Evolutionary conservation across 2,797 vertebrate genomes (phyloP).

Genomic region (Brachyrhaphis roseni): DNA sequence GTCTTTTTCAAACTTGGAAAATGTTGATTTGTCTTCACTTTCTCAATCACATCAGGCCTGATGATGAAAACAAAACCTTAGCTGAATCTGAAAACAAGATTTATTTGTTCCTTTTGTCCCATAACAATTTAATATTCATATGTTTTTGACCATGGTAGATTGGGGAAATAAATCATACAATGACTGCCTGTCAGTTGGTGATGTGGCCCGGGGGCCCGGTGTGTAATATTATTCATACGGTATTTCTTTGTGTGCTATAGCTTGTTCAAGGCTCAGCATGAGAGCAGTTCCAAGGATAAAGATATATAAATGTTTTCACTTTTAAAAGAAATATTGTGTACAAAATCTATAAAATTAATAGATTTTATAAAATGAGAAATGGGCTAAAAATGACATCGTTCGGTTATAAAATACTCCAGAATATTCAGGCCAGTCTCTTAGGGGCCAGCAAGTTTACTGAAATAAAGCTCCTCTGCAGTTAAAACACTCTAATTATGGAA

Average conservation of each 20-base stretch:
- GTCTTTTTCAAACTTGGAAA: background rate
- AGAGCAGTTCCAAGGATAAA: background rate
- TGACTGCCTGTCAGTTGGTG: slow-evolving; percentile 1
- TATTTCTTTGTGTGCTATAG: background rate
- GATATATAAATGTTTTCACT: background rate
- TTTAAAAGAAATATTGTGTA: background rate
- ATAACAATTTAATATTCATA: slow-evolving; percentile 9
- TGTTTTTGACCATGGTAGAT: slow-evolving; percentile 3
- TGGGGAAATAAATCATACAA: slow-evolving; percentile 7
- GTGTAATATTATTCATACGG: slow-evolving; percentile 6
- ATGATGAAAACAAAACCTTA: background rate
- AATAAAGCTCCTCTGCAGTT: background rate
- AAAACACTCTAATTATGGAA: background rate
- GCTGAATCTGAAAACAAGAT: background rate
- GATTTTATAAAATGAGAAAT: background rate
- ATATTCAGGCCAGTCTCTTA: background rate
- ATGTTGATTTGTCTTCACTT: background rate
- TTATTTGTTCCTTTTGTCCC: slow-evolving; percentile 1
- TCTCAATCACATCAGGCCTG: background rate
- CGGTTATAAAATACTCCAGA: background rate
- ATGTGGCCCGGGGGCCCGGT: background rate
- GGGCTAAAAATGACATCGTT: background rate
- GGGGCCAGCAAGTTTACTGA: background rate
- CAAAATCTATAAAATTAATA: background rate
- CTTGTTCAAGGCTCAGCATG: background rate